Percentiles rank a stretch among this genome's conserved stretches.
Conservation (phyloP, 2,797 vertebrate species). For the Varecia variegata region DNA sequence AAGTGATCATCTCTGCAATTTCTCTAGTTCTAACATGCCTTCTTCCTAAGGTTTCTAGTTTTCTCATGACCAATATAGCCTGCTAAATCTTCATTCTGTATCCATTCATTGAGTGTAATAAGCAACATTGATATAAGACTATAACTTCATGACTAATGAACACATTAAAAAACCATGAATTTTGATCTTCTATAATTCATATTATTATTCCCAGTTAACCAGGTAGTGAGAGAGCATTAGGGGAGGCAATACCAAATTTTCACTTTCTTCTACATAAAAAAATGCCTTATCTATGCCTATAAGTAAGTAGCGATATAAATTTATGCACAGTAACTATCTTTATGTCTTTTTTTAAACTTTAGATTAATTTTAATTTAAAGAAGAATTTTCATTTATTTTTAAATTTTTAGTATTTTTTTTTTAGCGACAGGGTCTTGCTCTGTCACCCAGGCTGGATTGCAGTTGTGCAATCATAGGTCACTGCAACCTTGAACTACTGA, state of each 20-base stretch:
- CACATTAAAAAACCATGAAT: not conserved
- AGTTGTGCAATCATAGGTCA: not conserved
- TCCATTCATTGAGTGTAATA: not conserved
- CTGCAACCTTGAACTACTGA: not conserved
- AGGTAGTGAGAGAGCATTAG: not conserved
- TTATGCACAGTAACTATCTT: not conserved
- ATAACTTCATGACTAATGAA: not conserved
- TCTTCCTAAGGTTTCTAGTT: not conserved
- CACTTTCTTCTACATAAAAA: not conserved
- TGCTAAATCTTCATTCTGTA: not conserved
- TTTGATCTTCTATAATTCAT: slow-evolving; percentile 26
- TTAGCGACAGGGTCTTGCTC: not conserved
- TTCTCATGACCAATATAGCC: not conserved
- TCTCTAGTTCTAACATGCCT: not conserved
- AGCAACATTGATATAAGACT: not conserved
- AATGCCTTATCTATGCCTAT: not conserved
- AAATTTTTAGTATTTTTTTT: not conserved
- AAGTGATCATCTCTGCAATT: not conserved
- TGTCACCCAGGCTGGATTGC: not conserved
- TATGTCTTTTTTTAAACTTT: not conserved
- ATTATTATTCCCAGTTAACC: not conserved
- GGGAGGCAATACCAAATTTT: not conserved
- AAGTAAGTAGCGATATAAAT: not conserved
- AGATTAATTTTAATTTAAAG: slow-evolving; percentile 38
- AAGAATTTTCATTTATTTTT: not conserved